Conservation (phyloP, 1,140 invertebrate genomes). For the Lepidurus arcticus region DNA sequence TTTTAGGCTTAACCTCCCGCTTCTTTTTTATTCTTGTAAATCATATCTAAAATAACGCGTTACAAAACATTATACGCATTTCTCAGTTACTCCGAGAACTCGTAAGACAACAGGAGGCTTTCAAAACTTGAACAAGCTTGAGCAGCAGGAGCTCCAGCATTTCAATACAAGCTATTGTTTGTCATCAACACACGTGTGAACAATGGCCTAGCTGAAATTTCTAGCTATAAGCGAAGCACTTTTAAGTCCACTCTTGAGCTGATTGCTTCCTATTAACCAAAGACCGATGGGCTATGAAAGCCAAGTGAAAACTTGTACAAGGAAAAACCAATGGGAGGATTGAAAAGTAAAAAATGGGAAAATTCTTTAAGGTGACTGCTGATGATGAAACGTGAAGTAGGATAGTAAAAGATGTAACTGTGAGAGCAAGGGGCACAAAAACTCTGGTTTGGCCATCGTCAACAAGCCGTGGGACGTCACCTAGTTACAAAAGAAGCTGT, state of each 20-base stretch:
- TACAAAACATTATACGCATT: neutral
- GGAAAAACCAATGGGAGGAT: neutral
- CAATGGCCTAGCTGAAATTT: conserved; percentile 10
- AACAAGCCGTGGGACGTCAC: conserved; percentile 17
- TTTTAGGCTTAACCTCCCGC: neutral
- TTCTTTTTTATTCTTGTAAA: neutral
- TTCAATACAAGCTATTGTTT: neutral
- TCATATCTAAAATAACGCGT: neutral
- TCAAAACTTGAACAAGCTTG: conserved; percentile 7
- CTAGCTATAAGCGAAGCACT: neutral
- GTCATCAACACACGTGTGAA: conserved; percentile 3
- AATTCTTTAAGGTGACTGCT: neutral
- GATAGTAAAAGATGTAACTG: conserved; percentile 14
- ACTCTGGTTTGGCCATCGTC: conserved; percentile 15
- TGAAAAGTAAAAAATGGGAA: neutral
- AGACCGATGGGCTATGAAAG: neutral
- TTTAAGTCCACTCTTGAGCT: neutral
- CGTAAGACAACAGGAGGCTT: conserved; percentile 1
- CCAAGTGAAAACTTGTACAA: neutral
- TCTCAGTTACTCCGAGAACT: neutral
- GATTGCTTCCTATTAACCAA: neutral
- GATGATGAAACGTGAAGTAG: neutral
- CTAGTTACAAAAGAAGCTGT: conserved; percentile 10
- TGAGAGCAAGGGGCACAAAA: neutral
- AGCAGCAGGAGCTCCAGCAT: neutral